Conservation (phyloP, 2,888 invertebrate genomes). For the Ceriagrion tenellum region DNA sequence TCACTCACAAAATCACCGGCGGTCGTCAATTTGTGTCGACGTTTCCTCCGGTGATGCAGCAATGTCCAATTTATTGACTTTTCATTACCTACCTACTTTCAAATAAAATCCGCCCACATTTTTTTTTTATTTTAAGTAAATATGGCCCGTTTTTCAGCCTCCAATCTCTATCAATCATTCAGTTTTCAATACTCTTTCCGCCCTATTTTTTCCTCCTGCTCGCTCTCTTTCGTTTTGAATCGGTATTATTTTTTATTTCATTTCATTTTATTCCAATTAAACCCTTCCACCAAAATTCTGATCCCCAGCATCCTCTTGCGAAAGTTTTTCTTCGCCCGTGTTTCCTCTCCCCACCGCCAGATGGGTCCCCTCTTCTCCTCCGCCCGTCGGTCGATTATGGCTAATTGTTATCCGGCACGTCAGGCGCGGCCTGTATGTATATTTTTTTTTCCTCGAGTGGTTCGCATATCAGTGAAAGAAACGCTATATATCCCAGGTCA, state of each 20-base stretch:
- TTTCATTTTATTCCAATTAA: conserved; percentile 24
- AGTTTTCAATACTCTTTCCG: not conserved
- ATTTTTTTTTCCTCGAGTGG: not conserved
- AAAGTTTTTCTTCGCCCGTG: not conserved
- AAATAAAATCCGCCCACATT: not conserved
- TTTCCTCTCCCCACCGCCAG: not conserved
- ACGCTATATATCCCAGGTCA: not conserved
- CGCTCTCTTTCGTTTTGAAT: not conserved
- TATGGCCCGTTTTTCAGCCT: not conserved
- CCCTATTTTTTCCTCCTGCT: not conserved
- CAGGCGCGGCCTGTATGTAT: not conserved
- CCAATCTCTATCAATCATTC: conserved; percentile 1
- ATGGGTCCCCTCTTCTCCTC: not conserved
- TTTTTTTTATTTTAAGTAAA: conserved; percentile 19
- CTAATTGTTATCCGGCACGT: not conserved
- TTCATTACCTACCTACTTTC: not conserved
- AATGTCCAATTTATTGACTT: not conserved
- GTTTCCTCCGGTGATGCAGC: not conserved
- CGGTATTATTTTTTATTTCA: not conserved
- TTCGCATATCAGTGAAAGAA: not conserved
- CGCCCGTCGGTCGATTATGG: not conserved
- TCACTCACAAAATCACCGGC: not conserved
- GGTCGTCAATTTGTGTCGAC: not conserved
- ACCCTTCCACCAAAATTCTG: not conserved
- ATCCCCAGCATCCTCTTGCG: not conserved